Base-by-base conservation (phyloP, 2,888 invertebrate species). In the Lithophane socia region DNA sequence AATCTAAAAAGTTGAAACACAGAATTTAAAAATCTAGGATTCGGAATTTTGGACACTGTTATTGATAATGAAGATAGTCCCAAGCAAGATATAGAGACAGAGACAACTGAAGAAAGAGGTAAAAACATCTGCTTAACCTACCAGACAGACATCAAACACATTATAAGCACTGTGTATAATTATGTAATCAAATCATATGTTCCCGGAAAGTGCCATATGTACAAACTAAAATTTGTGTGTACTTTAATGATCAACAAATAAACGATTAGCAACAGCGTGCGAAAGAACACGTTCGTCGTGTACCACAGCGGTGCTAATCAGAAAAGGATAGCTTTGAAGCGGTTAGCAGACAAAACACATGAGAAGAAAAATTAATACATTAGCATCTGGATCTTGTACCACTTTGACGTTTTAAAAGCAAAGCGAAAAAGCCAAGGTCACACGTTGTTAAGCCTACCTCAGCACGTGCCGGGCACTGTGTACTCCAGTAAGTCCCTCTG, bases 391-490 rank as follows among this genome's bases (percentile, higher is more conserved):
- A 78, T 80, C 73, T 73, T 78, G 87, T 87, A 87, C 84, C 82
- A 86, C 82, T 89, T 81, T 87, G 84, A 89, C 79, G 86, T 81
- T 75, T 78, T 81, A 86, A 87, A 87, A 90, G 89, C 88, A 87
- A 89, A 87, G 89, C 87, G 86, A 92, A 92, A 92, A 89, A 88
- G 89, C 86, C 89, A 92, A 94, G 93, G 93, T 92, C 92, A 91
- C 90, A 82, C 85, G 85, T 89, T 88, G 85, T 86, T 89, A 87
- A 90, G 79, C 88, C 91, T 94, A 96, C 95, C 95, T 95, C 92
- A 96, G 92, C 95, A 95, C 92, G 93, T 94, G 93, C 91, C 90
- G 85, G 90, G 89, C 80, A 90, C 89, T 79, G 89, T 89, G 85
- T 88, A 88, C 77, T 90, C 91, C 91, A 91, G 84, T 87, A 88